Conservation (phyloP, 2,113 vertebrate genomes). For the Actenoides lindsayi region DNA sequence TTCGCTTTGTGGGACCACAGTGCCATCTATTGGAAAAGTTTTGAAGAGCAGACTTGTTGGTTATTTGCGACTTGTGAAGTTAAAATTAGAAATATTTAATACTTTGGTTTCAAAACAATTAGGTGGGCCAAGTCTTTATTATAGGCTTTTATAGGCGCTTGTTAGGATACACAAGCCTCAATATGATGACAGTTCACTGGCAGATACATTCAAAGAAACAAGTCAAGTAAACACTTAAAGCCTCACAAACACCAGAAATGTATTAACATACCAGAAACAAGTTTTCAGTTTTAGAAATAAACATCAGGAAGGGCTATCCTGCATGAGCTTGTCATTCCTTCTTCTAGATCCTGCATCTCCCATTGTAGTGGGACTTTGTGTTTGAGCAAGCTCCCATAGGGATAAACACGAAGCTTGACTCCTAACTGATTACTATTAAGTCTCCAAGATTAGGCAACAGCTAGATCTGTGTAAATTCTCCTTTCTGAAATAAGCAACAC, state of each 20-base stretch:
- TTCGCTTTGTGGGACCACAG: background rate
- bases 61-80: background rate
- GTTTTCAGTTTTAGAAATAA: background rate
- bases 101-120: background rate
- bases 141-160: background rate
- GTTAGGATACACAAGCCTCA: background rate
- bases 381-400: background rate
- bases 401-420: background rate
- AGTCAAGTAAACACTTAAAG: background rate
- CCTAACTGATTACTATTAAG: background rate
- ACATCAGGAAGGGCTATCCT: background rate
- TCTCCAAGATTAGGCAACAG: background rate
- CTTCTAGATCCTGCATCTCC: background rate
- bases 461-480: background rate
- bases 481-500: background rate
- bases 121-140: background rate
- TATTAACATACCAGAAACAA: background rate
- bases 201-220: background rate
- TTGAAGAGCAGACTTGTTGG: background rate
- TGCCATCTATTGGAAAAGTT: slow-evolving; percentile 51
- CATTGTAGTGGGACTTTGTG: background rate
- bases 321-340: background rate
- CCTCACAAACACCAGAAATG: background rate
- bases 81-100: background rate
- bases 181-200: background rate